A percentile compares a stretch with the other conserved stretches of the same genome.
Evolutionary conservation across 2,888 invertebrate genomes (phyloP).

Genomic region (Stenolophus ochropezus): DNA sequence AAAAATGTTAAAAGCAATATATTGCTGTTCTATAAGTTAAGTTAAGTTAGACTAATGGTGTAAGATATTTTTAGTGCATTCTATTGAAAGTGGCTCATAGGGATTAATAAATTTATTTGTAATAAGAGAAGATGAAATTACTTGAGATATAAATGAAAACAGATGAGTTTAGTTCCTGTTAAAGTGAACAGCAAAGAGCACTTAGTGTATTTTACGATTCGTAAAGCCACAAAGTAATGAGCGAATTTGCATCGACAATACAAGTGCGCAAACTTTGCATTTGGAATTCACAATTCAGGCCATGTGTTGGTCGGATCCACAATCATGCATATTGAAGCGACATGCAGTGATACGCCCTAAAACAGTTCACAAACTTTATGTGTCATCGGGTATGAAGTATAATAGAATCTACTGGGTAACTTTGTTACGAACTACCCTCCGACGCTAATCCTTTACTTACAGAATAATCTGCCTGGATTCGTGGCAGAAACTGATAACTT

Average conservation of each 20-base stretch:
- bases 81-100: no score
- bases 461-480: conserved; percentile 13
- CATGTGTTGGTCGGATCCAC: neutral
- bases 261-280: neutral
- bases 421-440: neutral
- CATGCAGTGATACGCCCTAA: neutral
- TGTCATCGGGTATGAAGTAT: conserved; percentile 8
- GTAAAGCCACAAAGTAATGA: neutral
- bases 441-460: conserved; percentile 21
- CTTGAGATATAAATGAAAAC: neutral
- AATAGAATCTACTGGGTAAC: conserved; percentile 1
- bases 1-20: no score
- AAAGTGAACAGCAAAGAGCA: neutral
- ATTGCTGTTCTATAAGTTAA: no score
- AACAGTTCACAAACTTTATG: conserved; percentile 10
- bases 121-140: neutral
- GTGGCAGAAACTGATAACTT: conserved; percentile 4
- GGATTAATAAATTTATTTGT: no score
- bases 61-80: no score
- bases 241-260: neutral
- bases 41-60: no score
- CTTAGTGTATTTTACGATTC: neutral
- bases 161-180: neutral
- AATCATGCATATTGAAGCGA: conserved; percentile 10
- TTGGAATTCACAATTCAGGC: neutral